These are phyloP conservation scores for Elephantulus edwardii DNA, from an alignment of 2,113 vertebrate species.

Conservation along the genomic window DNA sequence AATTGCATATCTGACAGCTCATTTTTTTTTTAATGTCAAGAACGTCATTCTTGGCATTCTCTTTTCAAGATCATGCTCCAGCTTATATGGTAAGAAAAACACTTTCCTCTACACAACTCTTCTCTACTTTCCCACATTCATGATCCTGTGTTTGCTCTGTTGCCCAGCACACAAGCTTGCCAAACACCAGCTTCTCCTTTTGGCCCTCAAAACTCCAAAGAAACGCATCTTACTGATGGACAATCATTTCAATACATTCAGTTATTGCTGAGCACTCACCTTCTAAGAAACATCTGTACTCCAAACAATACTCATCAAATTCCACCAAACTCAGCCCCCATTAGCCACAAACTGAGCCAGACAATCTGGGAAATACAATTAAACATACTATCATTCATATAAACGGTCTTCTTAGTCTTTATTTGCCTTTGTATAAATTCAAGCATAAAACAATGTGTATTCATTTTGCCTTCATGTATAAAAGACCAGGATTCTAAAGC, in stretches of 20 bases:
- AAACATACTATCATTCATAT: not conserved
- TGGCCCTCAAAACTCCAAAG: not conserved
- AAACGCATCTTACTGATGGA: not conserved
- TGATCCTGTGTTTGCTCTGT: not conserved
- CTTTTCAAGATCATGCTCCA: constrained; percentile 15
- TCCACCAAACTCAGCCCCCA: constrained; percentile 15
- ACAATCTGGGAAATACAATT: not conserved
- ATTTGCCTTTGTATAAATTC: not conserved
- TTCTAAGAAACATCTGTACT: not conserved
- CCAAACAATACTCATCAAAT: not conserved
- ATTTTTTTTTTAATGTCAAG: constrained; percentile 40
- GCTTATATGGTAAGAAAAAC: not conserved
- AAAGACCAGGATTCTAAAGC: not conserved
- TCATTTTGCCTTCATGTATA: constrained; percentile 23
- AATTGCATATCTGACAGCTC: not conserved
- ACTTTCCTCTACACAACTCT: not conserved
- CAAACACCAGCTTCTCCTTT: not conserved
- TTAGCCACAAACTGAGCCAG: not conserved
- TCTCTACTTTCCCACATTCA: not conserved
- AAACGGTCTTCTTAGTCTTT: constrained; percentile 1
- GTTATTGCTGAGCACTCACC: not conserved
- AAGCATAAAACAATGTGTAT: constrained; percentile 40
- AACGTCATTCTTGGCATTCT: not conserved
- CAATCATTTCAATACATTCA: not conserved
- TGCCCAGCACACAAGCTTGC: not conserved